A percentile compares a stretch with the other conserved stretches of the same genome.
phyloP scores from a whole-genome alignment of 2,797 vertebrate genomes.

The Ctenopoma kingsleyae region DNA sequence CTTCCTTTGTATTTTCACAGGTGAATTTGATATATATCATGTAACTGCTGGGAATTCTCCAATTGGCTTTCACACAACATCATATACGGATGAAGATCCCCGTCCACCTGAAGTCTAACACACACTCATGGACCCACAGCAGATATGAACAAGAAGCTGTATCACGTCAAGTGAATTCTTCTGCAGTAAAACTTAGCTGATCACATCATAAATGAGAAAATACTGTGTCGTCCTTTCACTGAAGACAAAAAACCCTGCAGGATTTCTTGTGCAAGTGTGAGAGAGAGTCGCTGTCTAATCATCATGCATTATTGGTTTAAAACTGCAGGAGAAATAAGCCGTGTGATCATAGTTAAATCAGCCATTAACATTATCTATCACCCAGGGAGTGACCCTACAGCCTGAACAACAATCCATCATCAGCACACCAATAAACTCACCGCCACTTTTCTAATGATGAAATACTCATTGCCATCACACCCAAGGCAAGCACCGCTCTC shows the following conservation, averaged over 20 bases:
- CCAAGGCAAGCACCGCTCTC: constrained; percentile 8
- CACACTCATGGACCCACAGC: background rate
- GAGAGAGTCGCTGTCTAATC: constrained; percentile 29
- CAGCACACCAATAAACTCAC: constrained; percentile 42
- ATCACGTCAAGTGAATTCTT: too few species aligned
- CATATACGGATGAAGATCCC: background rate
- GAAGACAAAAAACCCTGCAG: constrained; percentile 10
- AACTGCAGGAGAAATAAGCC: constrained; percentile 48
- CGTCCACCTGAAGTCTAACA: background rate
- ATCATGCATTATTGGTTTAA: constrained; percentile 50
- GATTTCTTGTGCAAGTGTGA: background rate
- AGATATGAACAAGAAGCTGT: background rate
- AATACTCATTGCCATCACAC: constrained; percentile 36
- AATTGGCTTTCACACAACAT: background rate
- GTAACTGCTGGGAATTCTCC: constrained; percentile 15
- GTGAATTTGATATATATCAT: background rate
- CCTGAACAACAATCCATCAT: constrained; percentile 50
- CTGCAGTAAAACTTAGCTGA: background rate
- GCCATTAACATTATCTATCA: constrained; percentile 58
- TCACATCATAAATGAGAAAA: background rate
- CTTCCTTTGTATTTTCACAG: constrained; percentile 12
- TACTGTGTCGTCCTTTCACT: background rate
- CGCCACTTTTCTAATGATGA: constrained; percentile 51
- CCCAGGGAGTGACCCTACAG: constrained; percentile 42
- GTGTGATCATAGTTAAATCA: constrained; percentile 53